Percentiles rank a stretch among this genome's conserved stretches.
phyloP scores from a whole-genome alignment of 2,113 vertebrate genomes.

The Sinocyclocheilus rhinocerous region DNA sequence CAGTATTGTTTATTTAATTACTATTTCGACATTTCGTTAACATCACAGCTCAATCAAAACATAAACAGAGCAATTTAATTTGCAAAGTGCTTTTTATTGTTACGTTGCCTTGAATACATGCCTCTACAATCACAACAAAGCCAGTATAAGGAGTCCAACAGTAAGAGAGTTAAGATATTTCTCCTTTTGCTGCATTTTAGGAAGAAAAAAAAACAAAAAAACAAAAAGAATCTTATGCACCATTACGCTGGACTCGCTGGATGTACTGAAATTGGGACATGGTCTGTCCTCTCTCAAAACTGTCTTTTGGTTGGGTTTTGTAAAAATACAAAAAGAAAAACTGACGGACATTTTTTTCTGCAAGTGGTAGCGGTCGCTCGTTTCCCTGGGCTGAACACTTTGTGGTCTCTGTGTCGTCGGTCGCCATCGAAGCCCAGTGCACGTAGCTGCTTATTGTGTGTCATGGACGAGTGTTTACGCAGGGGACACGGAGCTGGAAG shows the following conservation, averaged over 20 bases:
- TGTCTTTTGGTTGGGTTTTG: constrained; percentile 75
- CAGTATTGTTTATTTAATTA: constrained; percentile 63
- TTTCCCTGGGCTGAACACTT: constrained; percentile 73
- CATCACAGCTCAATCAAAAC: constrained; percentile 71
- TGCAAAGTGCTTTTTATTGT: constrained; percentile 82
- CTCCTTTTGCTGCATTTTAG: constrained; percentile 41
- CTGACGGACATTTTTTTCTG: constrained; percentile 73
- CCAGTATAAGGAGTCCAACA: constrained; percentile 77
- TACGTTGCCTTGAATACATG: constrained; percentile 80
- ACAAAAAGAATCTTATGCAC: constrained; percentile 62
- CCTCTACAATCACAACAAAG: constrained; percentile 82
- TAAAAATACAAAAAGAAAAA: constrained; percentile 73
- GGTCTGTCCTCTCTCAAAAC: constrained; percentile 72
- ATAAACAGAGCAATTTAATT: constrained; percentile 71
- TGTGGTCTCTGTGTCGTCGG: constrained; percentile 50
- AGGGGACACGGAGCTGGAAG: constrained; percentile 93
- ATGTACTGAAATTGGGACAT: constrained; percentile 77
- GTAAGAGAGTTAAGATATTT: constrained; percentile 64
- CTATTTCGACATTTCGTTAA: constrained; percentile 62
- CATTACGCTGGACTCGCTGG: constrained; percentile 72
- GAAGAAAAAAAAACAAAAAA: constrained; percentile 42
- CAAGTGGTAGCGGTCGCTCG: constrained; percentile 73
- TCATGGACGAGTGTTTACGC: constrained; percentile 75
- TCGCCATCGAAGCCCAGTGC: constrained; percentile 38
- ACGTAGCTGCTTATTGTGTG: constrained; percentile 48